These are phyloP conservation scores for Ciona savignyi DNA, from an alignment of 23 tunicate species.

Conservation along the genomic window DNA sequence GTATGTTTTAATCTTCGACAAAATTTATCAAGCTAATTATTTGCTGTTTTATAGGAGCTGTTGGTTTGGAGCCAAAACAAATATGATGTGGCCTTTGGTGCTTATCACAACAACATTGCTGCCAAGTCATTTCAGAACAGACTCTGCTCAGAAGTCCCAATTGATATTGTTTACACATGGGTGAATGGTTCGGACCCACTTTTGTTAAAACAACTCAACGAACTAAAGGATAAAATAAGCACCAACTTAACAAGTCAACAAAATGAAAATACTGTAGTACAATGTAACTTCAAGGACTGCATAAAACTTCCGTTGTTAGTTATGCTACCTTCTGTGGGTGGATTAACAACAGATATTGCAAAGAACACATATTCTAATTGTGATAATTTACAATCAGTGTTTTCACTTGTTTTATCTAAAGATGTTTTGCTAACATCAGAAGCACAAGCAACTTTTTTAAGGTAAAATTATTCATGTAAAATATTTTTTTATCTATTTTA, in stretches of 20 bases:
- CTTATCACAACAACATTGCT: slow-evolving; percentile 80
- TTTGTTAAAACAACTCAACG: slow-evolving; percentile 35
- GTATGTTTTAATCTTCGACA: slow-evolving; percentile 16
- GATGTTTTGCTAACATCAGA: slow-evolving; percentile 8
- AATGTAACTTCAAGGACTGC: slow-evolving; percentile 29
- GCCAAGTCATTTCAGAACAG: slow-evolving; percentile 49
- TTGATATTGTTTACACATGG: slow-evolving; percentile 94
- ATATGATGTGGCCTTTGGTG: slow-evolving; percentile 62
- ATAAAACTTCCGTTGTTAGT: slow-evolving; percentile 27
- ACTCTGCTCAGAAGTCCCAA: slow-evolving; percentile 70
- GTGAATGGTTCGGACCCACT: slow-evolving; percentile 91
- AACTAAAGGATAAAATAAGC: slow-evolving; percentile 1
- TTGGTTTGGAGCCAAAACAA: slow-evolving; percentile 69
- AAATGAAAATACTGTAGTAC: neutral
- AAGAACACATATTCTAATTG: neutral
- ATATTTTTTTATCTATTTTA: too few species aligned
- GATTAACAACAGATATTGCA: neutral
- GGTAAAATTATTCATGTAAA: slow-evolving; percentile 17
- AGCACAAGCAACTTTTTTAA: slow-evolving; percentile 6
- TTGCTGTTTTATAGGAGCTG: slow-evolving; percentile 80
- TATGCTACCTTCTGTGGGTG: neutral
- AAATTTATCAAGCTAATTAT: neutral
- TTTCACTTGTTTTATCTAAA: neutral
- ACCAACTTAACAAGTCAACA: slow-evolving; percentile 1
- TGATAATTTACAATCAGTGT: neutral